Evolutionary conservation across 1,140 invertebrate genomes (phyloP).

Genomic region (Drosophila sechellia): DNA sequence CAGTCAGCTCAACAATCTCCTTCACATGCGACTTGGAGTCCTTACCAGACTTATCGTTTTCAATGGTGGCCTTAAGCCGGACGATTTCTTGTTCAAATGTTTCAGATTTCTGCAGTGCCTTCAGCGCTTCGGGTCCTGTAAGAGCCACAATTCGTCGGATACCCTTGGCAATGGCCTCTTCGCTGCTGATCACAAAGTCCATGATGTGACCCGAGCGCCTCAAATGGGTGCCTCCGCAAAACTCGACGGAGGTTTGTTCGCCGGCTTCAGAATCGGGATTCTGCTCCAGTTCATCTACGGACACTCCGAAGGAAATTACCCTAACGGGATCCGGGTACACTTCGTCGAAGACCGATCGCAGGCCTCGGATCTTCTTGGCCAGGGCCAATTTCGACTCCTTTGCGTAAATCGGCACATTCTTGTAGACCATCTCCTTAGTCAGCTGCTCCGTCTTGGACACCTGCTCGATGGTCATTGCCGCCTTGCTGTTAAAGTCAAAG

Average conservation of each 20-base stretch:
- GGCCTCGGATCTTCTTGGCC: conserved; percentile 95
- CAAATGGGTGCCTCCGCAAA: conserved; percentile 99
- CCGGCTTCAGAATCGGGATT: conserved; percentile 93
- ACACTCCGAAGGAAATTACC: conserved; percentile 96
- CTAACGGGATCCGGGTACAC: conserved; percentile 99
- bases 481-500: conserved; percentile 99
- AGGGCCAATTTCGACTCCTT: conserved; percentile 89
- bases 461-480: conserved; percentile 94
- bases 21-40: conserved; percentile 89
- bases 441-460: conserved; percentile 94
- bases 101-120: conserved; percentile 92
- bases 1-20: conserved; percentile 92
- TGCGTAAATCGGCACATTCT: conserved; percentile 94
- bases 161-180: conserved; percentile 99
- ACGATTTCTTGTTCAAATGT: conserved; percentile 91
- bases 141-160: conserved; percentile 98
- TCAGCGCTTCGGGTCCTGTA: conserved; percentile 96
- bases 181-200: conserved; percentile 97
- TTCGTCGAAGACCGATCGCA: conserved; percentile 99
- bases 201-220: conserved; percentile 95
- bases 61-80: conserved; percentile 88
- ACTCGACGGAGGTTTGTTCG: conserved; percentile 97
- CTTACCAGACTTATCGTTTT: conserved; percentile 86
- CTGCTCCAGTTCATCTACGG: conserved; percentile 94
- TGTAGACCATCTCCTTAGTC: conserved; percentile 91